phyloP scores from a whole-genome alignment of 1,140 invertebrate species.

The Drosophila takahashii region DNA sequence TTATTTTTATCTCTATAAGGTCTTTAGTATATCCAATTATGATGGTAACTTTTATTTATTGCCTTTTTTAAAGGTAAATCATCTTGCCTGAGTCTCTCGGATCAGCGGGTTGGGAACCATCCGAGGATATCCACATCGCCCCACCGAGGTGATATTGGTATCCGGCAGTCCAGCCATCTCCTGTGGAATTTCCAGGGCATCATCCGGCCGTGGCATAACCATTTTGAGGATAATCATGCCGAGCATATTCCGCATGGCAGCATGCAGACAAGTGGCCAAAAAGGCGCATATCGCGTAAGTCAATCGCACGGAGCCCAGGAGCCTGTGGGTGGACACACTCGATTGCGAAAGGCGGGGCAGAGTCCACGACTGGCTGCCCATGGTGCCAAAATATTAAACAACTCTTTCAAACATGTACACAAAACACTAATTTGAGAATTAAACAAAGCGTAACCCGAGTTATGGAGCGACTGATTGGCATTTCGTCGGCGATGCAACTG shows the following conservation, averaged over 20 bases:
- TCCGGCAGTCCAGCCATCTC: not conserved
- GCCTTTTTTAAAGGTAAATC: too few species aligned
- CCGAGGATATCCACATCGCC: not conserved
- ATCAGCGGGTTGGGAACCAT: not conserved
- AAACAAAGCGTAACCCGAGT: constrained; percentile 7
- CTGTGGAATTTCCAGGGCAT: constrained; percentile 4
- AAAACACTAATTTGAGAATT: constrained; percentile 5
- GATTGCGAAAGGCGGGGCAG: constrained; percentile 34
- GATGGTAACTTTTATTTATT: not conserved
- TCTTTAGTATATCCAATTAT: not conserved
- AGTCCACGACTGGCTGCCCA: constrained; percentile 65
- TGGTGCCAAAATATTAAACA: constrained; percentile 3
- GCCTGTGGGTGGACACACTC: not conserved
- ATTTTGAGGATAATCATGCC: constrained; percentile 72
- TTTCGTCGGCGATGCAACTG: constrained; percentile 16
- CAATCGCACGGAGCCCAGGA: constrained; percentile 60
- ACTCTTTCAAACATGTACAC: constrained; percentile 6
- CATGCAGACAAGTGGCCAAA: constrained; percentile 56
- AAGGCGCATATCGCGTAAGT: constrained; percentile 76
- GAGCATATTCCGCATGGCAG: constrained; percentile 69
- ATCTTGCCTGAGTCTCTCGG: constrained; percentile 26
- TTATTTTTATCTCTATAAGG: too few species aligned
- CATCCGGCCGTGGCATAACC: constrained; percentile 53
- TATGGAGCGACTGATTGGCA: constrained; percentile 24
- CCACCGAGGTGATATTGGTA: constrained; percentile 22